Conservation (phyloP, 2,113 vertebrate species). For the Puffinus mauretanicus region DNA sequence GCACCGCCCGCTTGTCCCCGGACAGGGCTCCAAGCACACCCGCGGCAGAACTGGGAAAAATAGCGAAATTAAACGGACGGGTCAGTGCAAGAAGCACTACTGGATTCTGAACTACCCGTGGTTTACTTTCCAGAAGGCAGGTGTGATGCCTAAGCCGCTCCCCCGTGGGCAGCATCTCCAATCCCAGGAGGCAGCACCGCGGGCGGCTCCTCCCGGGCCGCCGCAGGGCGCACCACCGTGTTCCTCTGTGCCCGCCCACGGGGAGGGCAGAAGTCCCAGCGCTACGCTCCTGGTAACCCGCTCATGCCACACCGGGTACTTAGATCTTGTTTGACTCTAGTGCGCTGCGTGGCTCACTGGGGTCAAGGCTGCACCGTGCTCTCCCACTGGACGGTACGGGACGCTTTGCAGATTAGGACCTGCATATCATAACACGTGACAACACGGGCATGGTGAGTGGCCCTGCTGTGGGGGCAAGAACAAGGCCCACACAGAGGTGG, state of each 20-base stretch:
- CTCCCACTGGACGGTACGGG: rapidly evolving
- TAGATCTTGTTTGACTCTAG: too few species aligned
- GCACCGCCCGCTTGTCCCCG: rapidly evolving
- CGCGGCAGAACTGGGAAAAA: background rate
- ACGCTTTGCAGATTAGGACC: background rate
- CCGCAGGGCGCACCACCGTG: rapidly evolving
- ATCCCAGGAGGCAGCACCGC: background rate
- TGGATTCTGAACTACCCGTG: background rate
- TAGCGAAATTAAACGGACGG: background rate
- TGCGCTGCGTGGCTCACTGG: rapidly evolving
- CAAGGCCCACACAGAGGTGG: background rate
- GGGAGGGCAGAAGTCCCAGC: background rate
- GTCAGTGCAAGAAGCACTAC: background rate
- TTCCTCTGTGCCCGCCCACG: too few species aligned
- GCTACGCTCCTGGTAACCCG: too few species aligned
- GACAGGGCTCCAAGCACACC: background rate
- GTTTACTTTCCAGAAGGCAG: background rate
- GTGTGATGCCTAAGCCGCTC: background rate
- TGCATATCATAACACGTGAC: too few species aligned
- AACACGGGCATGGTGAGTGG: background rate
- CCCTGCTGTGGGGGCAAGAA: background rate
- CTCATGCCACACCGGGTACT: rapidly evolving
- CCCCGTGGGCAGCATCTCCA: too few species aligned
- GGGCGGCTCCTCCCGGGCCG: rapidly evolving
- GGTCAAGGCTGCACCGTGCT: too few species aligned